Conservation (phyloP, 2,113 vertebrate species). For the Sinosuthora webbiana region DNA sequence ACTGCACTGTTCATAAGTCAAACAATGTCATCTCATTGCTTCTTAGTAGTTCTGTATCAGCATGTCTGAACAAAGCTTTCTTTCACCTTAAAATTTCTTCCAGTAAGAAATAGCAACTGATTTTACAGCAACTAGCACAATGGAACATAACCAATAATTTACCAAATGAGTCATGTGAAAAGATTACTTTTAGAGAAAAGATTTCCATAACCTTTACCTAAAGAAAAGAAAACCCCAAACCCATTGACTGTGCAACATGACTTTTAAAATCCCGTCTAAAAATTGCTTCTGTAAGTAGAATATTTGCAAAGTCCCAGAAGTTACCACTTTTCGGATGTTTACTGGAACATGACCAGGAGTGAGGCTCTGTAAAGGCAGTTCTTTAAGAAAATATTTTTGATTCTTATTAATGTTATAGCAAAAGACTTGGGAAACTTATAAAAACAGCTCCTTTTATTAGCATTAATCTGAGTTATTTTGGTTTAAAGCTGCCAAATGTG, state of each 20-base stretch:
- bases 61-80: not conserved
- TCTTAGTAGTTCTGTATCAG: not conserved
- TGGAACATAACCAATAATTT: not conserved
- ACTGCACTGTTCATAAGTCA: not conserved
- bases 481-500: not conserved
- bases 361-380: not conserved
- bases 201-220: not conserved
- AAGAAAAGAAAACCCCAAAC: not conserved
- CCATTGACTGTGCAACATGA: not conserved
- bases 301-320: not conserved
- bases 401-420: not conserved
- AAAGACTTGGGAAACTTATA: not conserved
- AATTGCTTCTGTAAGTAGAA: not conserved
- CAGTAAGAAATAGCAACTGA: not conserved
- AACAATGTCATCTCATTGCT: not conserved
- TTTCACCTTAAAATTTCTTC: not conserved
- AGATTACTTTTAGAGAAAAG: not conserved
- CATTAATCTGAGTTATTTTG: not conserved
- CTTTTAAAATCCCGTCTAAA: not conserved
- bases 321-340: not conserved
- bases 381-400: not conserved
- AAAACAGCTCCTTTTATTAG: not conserved
- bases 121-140: not conserved
- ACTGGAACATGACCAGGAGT: not conserved
- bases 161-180: not conserved